phyloP scores from a whole-genome alignment of 2,113 vertebrate species.

The Perca fluviatilis region DNA sequence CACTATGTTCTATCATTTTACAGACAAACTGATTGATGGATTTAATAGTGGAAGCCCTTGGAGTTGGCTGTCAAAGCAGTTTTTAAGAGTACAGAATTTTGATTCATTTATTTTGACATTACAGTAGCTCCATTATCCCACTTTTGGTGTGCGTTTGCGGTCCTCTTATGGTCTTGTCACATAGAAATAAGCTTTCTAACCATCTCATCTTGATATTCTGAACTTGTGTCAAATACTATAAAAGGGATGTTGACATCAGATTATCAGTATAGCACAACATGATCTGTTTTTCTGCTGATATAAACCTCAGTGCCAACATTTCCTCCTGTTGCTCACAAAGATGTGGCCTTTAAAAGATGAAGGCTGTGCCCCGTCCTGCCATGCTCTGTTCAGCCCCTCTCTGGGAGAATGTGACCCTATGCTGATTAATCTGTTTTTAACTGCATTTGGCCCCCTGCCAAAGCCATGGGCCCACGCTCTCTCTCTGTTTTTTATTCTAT shows the following conservation, averaged over 20 bases:
- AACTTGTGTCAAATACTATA: neutral
- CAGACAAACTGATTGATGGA: too few species aligned
- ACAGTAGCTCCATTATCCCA: too few species aligned
- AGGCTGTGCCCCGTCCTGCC: slow-evolving; percentile 33
- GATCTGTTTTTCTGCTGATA: neutral
- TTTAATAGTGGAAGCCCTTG: too few species aligned
- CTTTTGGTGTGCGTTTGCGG: too few species aligned
- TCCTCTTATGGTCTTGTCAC: too few species aligned
- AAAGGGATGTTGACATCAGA: neutral
- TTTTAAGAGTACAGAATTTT: too few species aligned
- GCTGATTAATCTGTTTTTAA: slow-evolving; percentile 84
- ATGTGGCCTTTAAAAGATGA: slow-evolving; percentile 46
- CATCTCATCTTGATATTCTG: neutral
- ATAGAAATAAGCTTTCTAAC: neutral
- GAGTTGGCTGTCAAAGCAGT: too few species aligned
- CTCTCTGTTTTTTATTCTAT: slow-evolving; percentile 63
- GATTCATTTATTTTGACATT: too few species aligned
- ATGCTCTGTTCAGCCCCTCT: slow-evolving; percentile 60
- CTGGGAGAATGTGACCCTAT: slow-evolving; percentile 78
- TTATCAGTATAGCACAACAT: slow-evolving; percentile 4
- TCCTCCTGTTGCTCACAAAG: slow-evolving; percentile 21
- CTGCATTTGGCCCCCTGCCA: slow-evolving; percentile 71
- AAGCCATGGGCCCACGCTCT: slow-evolving; percentile 62
- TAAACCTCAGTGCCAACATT: slow-evolving; percentile 18
- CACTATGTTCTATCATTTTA: neutral